Evolutionary conservation across 2,113 vertebrate genomes (phyloP).

Genomic region (Crotalus tigris): DNA sequence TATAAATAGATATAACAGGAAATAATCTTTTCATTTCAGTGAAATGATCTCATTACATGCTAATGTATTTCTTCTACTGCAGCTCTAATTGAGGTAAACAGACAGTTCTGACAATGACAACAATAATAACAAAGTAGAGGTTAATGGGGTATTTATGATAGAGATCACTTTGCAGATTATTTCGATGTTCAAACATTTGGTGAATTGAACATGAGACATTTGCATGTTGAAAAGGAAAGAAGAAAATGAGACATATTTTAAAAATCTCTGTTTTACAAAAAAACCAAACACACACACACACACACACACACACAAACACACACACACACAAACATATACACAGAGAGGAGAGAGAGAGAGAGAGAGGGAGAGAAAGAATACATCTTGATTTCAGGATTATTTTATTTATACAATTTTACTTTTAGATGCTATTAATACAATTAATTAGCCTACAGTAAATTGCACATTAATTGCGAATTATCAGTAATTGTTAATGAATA

Average conservation of each 20-base stretch:
- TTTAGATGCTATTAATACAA: background rate
- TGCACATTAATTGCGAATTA: background rate
- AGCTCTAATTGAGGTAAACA: background rate
- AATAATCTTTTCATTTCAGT: background rate
- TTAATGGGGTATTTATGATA: background rate
- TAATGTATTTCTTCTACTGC: background rate
- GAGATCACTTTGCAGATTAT: background rate
- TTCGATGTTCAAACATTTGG: background rate
- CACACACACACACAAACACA: no score
- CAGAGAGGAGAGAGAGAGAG: no score
- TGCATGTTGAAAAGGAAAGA: background rate
- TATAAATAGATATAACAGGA: background rate
- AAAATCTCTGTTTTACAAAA: background rate
- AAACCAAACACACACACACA: background rate
- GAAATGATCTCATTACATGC: background rate
- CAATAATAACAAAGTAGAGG: background rate
- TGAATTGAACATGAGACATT: background rate
- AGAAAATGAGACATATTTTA: background rate
- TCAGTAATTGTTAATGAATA: background rate
- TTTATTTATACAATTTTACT: background rate
- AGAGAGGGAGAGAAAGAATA: background rate
- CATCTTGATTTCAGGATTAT: background rate
- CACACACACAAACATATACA: no score
- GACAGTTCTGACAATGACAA: slow-evolving; percentile 4
- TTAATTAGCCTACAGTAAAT: background rate